Evolutionary conservation across 2,888 invertebrate species (phyloP), one percentile per base, ranked within the genome.

Genomic region (Cancer borealis): DNA sequence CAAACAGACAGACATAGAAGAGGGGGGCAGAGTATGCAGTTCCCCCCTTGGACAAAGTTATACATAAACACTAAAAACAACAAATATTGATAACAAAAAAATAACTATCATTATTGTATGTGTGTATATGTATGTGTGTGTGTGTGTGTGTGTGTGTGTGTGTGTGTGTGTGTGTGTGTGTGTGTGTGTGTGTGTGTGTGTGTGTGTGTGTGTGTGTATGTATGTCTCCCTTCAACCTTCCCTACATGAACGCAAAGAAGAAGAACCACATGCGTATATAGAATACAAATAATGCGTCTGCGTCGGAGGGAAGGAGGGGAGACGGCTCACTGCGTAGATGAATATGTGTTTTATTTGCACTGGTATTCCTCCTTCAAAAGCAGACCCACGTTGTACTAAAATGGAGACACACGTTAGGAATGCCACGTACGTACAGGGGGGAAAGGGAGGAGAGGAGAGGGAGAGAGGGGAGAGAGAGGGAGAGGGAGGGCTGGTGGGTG

Each of bases 341-440:
- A 39, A 39, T 39, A 88, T 88, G 46, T 46, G 47, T 46, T 88
- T 46, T 46, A 26, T 46, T 88, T 46, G 66, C 45, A 46, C 91
- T 45, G 91, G 73, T 73, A 91, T 73, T 91, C 45, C 73, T 66
- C 73, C 17, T 45, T 46, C 45, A 91, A 54, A 54, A 92, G 73
- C 60, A 79, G 54, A 92, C 54, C 60, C 88, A 92, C 92, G 88
- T 92, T 92, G 92, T 92, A 88, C 93, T 91, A 91, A 93, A 93
- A 93, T 90, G 93, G 93, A 84, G 93, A 91, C 84, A 60, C 93
- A 91, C 84, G 93, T 39, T n/a, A 93, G 93, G 93, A 93, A 93
- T 93, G 93, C 88, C 93, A 54, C 87, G 46, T 84, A 12, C 88
- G 30, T 30, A 30, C 12, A 79, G 30, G 12, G 26, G 30, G 30